Conservation (phyloP, 2,113 vertebrate genomes). For the Onychostoma macrolepis region DNA sequence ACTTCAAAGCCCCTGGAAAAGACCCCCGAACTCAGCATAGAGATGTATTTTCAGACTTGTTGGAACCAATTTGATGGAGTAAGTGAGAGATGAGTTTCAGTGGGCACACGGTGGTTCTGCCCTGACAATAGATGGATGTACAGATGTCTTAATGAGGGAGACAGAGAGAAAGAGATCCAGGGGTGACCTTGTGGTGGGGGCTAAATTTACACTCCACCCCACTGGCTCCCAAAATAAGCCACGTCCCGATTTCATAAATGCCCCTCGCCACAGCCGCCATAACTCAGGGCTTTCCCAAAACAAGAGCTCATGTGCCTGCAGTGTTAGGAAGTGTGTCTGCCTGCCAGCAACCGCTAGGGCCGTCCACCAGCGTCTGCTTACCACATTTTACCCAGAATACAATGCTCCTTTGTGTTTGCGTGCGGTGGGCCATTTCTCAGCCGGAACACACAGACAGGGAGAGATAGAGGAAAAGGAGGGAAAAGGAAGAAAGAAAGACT, state of each 20-base stretch:
- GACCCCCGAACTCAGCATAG: constrained; percentile 7
- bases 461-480: neutral
- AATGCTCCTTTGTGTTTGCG: constrained; percentile 79
- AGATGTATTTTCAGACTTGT: constrained; percentile 33
- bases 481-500: neutral
- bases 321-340: constrained; percentile 77
- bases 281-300: constrained; percentile 74
- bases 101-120: constrained; percentile 24
- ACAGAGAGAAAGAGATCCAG: constrained; percentile 35
- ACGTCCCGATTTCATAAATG: constrained; percentile 58
- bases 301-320: constrained; percentile 77
- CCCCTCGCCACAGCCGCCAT: constrained; percentile 69
- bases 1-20: constrained; percentile 33
- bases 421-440: constrained; percentile 68
- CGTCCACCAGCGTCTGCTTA: constrained; percentile 75
- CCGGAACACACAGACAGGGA: constrained; percentile 55
- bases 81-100: constrained; percentile 21
- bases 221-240: constrained; percentile 70
- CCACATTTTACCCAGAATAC: constrained; percentile 79
- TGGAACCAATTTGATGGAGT: constrained; percentile 35
- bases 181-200: constrained; percentile 49
- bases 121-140: constrained; percentile 28
- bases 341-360: constrained; percentile 76
- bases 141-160: constrained; percentile 6
- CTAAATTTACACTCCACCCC: constrained; percentile 55